Evolutionary conservation across 2,888 invertebrate species (phyloP).

Genomic region (Tiliacea aurago): DNA sequence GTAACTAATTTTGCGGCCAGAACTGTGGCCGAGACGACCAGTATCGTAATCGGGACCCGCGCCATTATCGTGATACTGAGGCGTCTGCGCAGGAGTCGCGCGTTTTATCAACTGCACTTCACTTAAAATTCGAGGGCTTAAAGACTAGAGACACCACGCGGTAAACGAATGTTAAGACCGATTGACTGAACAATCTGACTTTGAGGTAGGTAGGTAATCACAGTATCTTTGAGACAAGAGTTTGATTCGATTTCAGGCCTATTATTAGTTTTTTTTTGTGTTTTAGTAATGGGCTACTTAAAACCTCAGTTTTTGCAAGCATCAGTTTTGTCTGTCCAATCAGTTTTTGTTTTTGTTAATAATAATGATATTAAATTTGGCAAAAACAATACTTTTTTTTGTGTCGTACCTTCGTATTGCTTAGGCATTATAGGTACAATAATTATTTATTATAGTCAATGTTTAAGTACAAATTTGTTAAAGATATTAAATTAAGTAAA

Average conservation of each 20-base stretch:
- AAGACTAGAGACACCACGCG: conserved; percentile 55
- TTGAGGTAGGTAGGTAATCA: background rate
- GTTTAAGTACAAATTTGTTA: background rate
- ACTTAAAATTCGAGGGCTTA: conserved; percentile 61
- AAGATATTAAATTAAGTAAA: background rate
- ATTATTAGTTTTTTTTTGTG: background rate
- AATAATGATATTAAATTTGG: background rate
- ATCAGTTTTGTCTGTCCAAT: background rate
- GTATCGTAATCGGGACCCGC: conserved; percentile 68
- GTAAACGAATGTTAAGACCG: conserved; percentile 37
- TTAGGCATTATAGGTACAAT: background rate
- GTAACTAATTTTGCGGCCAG: conserved; percentile 60
- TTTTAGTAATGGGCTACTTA: background rate
- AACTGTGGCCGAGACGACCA: conserved; percentile 63
- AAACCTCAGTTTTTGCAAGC: background rate
- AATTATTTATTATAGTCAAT: background rate
- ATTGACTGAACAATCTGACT: conserved; percentile 18
- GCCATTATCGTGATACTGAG: conserved; percentile 74
- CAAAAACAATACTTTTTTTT: too few relatives aligned
- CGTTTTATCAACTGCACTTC: conserved; percentile 73
- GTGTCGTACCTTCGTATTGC: background rate
- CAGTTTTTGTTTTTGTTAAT: background rate
- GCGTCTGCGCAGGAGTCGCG: conserved; percentile 69
- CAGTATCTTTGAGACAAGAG: background rate
- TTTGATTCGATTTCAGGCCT: background rate